A percentile compares a stretch with the other conserved stretches of the same genome.
Conservation (phyloP, 2,888 invertebrate species). For the Lutraria lutraria region DNA sequence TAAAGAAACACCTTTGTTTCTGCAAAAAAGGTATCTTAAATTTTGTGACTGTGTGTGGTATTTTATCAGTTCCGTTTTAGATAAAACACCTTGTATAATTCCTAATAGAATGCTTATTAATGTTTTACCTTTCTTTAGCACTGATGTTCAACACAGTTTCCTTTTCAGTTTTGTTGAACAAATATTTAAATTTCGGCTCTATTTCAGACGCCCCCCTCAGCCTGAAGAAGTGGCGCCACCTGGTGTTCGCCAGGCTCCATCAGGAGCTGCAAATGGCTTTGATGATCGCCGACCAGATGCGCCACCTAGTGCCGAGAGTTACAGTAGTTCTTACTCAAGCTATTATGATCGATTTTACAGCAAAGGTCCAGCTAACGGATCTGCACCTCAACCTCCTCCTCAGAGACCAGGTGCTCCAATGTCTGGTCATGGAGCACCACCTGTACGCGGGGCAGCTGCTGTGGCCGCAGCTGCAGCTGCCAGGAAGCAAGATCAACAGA, state of each 20-base stretch:
- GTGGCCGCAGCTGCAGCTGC: slow-evolving; percentile 30
- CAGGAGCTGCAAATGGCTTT: slow-evolving; percentile 70
- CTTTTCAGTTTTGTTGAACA: no score
- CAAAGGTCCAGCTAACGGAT: slow-evolving; percentile 61
- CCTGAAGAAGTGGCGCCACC: slow-evolving; percentile 60
- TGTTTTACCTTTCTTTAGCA: no score
- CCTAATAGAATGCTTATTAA: no score
- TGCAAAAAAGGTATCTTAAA: no score
- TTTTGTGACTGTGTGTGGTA: no score
- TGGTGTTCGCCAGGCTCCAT: slow-evolving; percentile 44
- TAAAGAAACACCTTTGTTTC: no score
- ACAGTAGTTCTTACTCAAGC: slow-evolving; percentile 67
- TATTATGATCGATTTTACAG: slow-evolving; percentile 77
- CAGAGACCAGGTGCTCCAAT: slow-evolving; percentile 5
- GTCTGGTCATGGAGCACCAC: slow-evolving; percentile 10
- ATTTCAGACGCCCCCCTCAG: slow-evolving; percentile 52
- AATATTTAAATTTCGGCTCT: neutral
- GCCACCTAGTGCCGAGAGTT: slow-evolving; percentile 56
- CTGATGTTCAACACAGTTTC: no score
- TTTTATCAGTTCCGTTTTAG: no score
- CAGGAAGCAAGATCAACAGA: slow-evolving; percentile 59
- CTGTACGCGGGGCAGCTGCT: slow-evolving; percentile 2
- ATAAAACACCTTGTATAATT: no score
- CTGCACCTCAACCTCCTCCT: slow-evolving; percentile 35
- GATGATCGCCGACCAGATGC: slow-evolving; percentile 59